phyloP scores from a whole-genome alignment of 2,888 invertebrate species.

The Oscheius sp. region DNA sequence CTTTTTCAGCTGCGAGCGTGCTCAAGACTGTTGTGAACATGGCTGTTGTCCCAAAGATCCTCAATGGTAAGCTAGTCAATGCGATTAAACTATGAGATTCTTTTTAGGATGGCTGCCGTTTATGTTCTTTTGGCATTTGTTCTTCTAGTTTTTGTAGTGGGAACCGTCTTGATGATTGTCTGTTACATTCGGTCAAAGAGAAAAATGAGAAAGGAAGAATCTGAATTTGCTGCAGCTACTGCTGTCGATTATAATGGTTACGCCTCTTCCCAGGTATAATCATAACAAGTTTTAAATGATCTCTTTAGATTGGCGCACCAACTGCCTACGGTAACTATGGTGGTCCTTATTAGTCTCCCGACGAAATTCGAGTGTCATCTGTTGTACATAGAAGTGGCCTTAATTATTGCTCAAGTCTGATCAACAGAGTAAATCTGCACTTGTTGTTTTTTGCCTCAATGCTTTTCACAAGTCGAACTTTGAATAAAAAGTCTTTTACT shows the following conservation, averaged over 20 bases:
- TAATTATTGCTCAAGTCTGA: slow-evolving; percentile 25
- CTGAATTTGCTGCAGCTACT: slow-evolving; percentile 43
- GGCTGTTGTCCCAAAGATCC: slow-evolving; percentile 70
- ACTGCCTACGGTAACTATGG: slow-evolving; percentile 24
- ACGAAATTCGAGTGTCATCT: neutral
- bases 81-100: neutral
- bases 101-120: slow-evolving; percentile 68
- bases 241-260: slow-evolving; percentile 55
- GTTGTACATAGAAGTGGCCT: slow-evolving; percentile 27
- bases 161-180: slow-evolving; percentile 62
- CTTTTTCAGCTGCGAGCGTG: slow-evolving; percentile 61
- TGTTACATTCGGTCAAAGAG: slow-evolving; percentile 64
- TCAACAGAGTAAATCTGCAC: slow-evolving; percentile 23
- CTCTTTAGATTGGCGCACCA: slow-evolving; percentile 22
- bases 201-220: slow-evolving; percentile 59
- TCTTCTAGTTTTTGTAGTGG: slow-evolving; percentile 64
- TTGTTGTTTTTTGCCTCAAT: slow-evolving; percentile 18
- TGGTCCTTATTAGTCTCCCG: slow-evolving; percentile 21
- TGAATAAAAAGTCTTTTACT: neutral
- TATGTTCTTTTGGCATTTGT: slow-evolving; percentile 67
- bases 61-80: slow-evolving; percentile 56
- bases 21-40: slow-evolving; percentile 64
- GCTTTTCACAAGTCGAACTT: slow-evolving; percentile 17
- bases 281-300: neutral
- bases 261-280: slow-evolving; percentile 46